phyloP scores from a whole-genome alignment of 2,888 invertebrate species.

The Eupeodes latifasciatus region DNA sequence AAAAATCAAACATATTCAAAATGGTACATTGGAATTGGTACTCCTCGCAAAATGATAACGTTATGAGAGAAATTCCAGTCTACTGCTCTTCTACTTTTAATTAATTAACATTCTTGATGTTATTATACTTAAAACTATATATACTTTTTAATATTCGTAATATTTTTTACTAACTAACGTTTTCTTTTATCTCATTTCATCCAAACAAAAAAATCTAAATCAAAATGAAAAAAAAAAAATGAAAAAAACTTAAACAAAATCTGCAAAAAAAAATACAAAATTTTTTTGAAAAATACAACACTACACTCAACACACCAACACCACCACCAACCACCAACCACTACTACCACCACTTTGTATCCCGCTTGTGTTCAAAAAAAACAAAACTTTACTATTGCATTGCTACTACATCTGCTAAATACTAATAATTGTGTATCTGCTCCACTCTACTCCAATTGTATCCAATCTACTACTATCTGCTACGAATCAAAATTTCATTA shows the following conservation, averaged over 20 bases:
- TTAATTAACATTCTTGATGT: slow-evolving; percentile 72
- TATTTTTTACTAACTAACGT: slow-evolving; percentile 65
- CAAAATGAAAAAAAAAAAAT: slow-evolving; percentile 9
- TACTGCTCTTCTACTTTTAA: slow-evolving; percentile 66
- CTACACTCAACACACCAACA: slow-evolving; percentile 64
- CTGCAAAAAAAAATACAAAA: slow-evolving; percentile 35
- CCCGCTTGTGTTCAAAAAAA: slow-evolving; percentile 66
- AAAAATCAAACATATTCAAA: slow-evolving; percentile 35
- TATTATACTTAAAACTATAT: slow-evolving; percentile 45
- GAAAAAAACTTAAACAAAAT: slow-evolving; percentile 19
- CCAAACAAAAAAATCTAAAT: slow-evolving; percentile 32
- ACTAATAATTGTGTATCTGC: slow-evolving; percentile 49
- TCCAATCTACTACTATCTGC: slow-evolving; percentile 39
- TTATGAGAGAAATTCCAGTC: slow-evolving; percentile 55
- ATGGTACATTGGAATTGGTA: slow-evolving; percentile 61
- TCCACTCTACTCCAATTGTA: slow-evolving; percentile 22
- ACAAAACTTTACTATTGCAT: slow-evolving; percentile 44
- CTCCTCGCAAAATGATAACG: slow-evolving; percentile 40
- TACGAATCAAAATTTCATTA: slow-evolving; percentile 41
- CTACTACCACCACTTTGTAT: slow-evolving; percentile 48
- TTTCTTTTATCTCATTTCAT: slow-evolving; percentile 71
- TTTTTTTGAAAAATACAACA: slow-evolving; percentile 52
- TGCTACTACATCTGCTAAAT: slow-evolving; percentile 54
- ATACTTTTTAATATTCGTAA: slow-evolving; percentile 53
- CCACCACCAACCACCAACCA: slow-evolving; percentile 8